Base-by-base conservation (phyloP, 2,797 vertebrate genomes). In the Chlorospingus semifuscus region DNA sequence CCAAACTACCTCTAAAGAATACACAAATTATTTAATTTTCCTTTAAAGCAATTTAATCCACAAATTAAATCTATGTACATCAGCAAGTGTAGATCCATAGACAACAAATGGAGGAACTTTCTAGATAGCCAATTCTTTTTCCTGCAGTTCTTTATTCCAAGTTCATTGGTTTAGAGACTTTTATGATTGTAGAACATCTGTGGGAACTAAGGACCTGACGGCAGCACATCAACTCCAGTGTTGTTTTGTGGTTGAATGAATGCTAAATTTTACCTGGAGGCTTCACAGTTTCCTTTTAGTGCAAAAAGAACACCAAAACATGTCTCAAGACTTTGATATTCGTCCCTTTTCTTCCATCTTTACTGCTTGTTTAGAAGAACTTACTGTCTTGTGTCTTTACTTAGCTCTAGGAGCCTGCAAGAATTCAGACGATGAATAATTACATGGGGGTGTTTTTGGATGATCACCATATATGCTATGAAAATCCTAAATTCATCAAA, bases 401-500 rank as follows among this genome's bases (percentile, higher is more conserved):
- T 46, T 29, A 42, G 13, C 6, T 72, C 30, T 55, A 53, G 15
- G 16, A 80, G 6, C 36, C 30, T 79, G 3, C 14, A 75, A 78
- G 52, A 55, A 59, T 61, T 63, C 32, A 65, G 30, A 32, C 32
- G 15, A 85, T 32, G 5, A 69, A 52, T 37, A 12, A 23, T 44
- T 37, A 30, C 6, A 17, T 0, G 0, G 13, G 2, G 6, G 2
- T 8, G 12, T 2, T n/a, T 15, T 24, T 7, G 3, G 7, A 32
- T 16, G 8, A 19, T n/a, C 1, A 0, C 14, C 27, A 39, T 22
- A 36, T 50, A 50, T 21, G 4, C 8, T 20, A 49, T 32, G 22
- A 66, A 39, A 63, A 41, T 52, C 10, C 6, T 68, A 39, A 71
- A 66, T 44, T 75, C 41, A 18, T n/a, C 30, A 81, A 47, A 93